Base-by-base conservation (phyloP, 2,113 vertebrate species). In the Capricornis sumatraensis region DNA sequence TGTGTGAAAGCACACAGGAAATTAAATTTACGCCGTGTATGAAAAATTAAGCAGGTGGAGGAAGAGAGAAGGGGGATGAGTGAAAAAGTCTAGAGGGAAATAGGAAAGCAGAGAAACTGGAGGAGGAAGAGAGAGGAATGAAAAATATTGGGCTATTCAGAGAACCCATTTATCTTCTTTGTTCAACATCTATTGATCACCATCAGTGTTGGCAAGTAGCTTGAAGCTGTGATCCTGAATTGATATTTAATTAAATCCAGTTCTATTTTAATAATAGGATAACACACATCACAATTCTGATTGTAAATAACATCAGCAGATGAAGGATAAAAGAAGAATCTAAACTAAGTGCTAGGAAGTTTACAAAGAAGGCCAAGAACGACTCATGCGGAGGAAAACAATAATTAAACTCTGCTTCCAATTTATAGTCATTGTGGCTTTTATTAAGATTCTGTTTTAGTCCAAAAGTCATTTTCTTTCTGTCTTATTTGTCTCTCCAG, bases 241-340 rank as follows among this genome's bases (percentile, higher is more conserved):
- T 98, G 98, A 98, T 98, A 99, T 98, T 99, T 99, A 98, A 99
- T 99, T 99, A 98, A 99, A 98, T 94, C 57, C 97, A 98, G 97
- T 98, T 98, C 98, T 98, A 98, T 98, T 99, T 98, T 99, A 98
- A 99, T 98, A 99, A 98, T 98, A 98, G 93, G 95, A 98, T 97
- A 99, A 99, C 36, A 98, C 98, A 98, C 94, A 98, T 97, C 98
- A 97, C 97, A 98, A 93, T 98, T 98, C 95, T 96, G 83, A 94
- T 98, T 98, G 98, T 98, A 99, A 99, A 99, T 98, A 99, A 97
- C 97, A 98, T 98, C 98, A 98, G 89, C 84, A 98, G 98, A 99
- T 98, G 98, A 98, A 98, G 88, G 98, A 98, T 98, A 99, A 98
- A 98, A 97, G 90, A 98, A 97, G 96, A 98, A 98, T 98, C 98